These are phyloP conservation scores for Hycleus cichorii DNA, from an alignment of 1,140 invertebrate genomes.

Conservation along the genomic window DNA sequence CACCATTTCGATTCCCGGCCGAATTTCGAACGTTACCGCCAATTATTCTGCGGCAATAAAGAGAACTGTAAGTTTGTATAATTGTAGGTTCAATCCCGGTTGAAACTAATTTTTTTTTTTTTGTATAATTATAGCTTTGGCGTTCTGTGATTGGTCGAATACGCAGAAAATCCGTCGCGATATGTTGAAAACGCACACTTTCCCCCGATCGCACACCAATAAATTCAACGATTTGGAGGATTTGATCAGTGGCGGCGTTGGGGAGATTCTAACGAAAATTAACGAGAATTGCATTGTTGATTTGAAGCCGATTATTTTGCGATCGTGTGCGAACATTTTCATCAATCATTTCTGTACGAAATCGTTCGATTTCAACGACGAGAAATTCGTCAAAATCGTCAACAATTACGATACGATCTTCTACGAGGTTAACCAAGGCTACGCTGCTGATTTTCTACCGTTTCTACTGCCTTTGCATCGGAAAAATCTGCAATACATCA, in stretches of 20 bases:
- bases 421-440: constrained; percentile 83
- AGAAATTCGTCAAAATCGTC: constrained; percentile 53
- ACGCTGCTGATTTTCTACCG: constrained; percentile 78
- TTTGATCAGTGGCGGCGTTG: constrained; percentile 44
- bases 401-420: constrained; percentile 77
- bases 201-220: constrained; percentile 61
- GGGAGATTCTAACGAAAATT: constrained; percentile 31
- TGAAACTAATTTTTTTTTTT: no score
- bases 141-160: constrained; percentile 78
- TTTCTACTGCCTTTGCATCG: constrained; percentile 66
- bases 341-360: constrained; percentile 71
- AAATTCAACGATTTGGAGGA: constrained; percentile 58
- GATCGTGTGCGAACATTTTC: constrained; percentile 73
- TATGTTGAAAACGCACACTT: constrained; percentile 64
- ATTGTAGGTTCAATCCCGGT: no score
- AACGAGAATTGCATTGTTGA: constrained; percentile 36
- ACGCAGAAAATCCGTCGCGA: constrained; percentile 70
- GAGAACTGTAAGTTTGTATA: constrained; percentile 58
- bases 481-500: constrained; percentile 57
- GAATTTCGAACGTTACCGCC: constrained; percentile 54
- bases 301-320: constrained; percentile 57
- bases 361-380: constrained; percentile 56
- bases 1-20: constrained; percentile 58
- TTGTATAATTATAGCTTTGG: constrained; percentile 56
- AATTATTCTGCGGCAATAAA: constrained; percentile 58